Base-by-base conservation (phyloP, 2,113 vertebrate species). In the Tiliqua scincoides region DNA sequence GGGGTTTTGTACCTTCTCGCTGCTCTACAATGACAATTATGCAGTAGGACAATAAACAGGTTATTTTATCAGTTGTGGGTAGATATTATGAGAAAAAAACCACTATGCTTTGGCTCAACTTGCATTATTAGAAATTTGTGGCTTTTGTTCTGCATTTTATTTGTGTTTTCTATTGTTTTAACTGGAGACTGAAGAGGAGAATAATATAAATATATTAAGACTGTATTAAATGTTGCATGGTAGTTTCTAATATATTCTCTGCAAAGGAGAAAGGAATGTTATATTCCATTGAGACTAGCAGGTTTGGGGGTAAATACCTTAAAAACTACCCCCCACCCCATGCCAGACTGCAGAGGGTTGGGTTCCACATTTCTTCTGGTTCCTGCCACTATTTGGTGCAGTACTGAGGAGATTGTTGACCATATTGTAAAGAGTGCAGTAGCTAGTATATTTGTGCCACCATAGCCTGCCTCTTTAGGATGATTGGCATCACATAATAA, bases 121-220 rank as follows among this genome's bases (percentile, higher is more conserved):
- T 89, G 92, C 88, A 1, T 91, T 95, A 90, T 89, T 94, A 86
- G 71, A 96, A 93, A 88, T 30, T 3, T 35, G 92, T 95, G 92
- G 93, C 94, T 95, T 95, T 91, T 89, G 91, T 94, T 96, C 93
- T 87, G 92, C 91, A 90, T 96, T 96, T 95, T 83, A 30, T 94
- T 89, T 95, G 95, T 96, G 94, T 95, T 96, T 95, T 93, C 93
- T 93, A 37, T 94, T 93, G 90, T 94, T 94, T 90, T 48, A 72
- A 88, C 79, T 89, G 94, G 93, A 89, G 79, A 93, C 84, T 27
- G 86, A 86, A 84, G 92, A 92, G 87, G 87, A 91, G 89, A 90
- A 63, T 35, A 40, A 88, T 77, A 85, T 82, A 84, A 93, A 85
- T 88, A 89, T 63, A 65, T n/a, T 85, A 1, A 83, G 89, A 90